A percentile compares a stretch with the other conserved stretches of the same genome.
These are phyloP conservation scores for Naja naja DNA, from an alignment of 2,113 vertebrate species.

Conservation along the genomic window DNA sequence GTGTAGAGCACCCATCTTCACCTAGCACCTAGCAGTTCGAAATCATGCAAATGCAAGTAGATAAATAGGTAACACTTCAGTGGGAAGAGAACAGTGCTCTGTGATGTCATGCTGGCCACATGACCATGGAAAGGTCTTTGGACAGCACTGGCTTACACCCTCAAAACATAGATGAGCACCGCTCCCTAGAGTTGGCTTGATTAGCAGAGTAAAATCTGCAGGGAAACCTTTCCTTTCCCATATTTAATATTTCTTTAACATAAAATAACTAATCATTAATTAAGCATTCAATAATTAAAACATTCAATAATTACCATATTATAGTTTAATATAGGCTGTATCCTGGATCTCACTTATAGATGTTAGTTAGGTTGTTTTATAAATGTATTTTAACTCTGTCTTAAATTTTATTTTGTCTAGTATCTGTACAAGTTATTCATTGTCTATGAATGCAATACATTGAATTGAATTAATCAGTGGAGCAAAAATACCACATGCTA, in stretches of 20 bases:
- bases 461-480: not conserved
- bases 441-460: too few relatives aligned
- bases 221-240: not conserved
- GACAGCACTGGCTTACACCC: not conserved
- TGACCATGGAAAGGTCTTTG: not conserved
- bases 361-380: too few relatives aligned
- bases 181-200: not conserved
- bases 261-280: too few relatives aligned
- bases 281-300: not conserved
- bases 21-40: not conserved
- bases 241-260: not conserved
- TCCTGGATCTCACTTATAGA: not conserved
- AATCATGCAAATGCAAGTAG: not conserved
- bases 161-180: not conserved
- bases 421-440: too few relatives aligned
- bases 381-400: too few relatives aligned
- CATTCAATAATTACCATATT: not conserved
- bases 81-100: not conserved
- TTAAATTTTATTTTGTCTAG: too few relatives aligned
- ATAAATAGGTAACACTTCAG: not conserved
- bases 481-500: not conserved
- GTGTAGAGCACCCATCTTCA: not conserved
- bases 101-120: not conserved
- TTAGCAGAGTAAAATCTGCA: not conserved
- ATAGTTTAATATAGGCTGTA: not conserved